Percentiles rank a stretch among this genome's conserved stretches.
Conservation (phyloP, 1,140 invertebrate species). For the Phocides pigmalion region DNA sequence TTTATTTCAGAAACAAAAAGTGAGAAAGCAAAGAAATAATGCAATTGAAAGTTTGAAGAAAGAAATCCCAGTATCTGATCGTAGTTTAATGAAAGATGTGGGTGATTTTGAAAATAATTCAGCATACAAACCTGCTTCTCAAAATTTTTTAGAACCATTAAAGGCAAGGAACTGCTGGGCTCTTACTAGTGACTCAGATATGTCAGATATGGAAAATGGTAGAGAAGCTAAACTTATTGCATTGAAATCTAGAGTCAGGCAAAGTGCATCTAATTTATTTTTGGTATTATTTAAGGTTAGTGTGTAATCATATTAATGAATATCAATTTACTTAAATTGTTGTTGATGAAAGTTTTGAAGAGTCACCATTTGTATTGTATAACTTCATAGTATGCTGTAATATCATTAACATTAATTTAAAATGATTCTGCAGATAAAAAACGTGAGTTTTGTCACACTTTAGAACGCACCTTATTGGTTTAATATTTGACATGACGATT, state of each 20-base stretch:
- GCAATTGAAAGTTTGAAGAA: conserved; percentile 76
- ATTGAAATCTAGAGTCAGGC: conserved; percentile 72
- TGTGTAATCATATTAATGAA: too few relatives aligned
- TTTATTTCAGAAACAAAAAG: conserved; percentile 73
- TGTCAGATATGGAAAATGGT: conserved; percentile 76
- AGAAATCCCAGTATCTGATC: conserved; percentile 74
- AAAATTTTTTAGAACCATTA: conserved; percentile 63
- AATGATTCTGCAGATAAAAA: too few relatives aligned
- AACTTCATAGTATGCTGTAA: too few relatives aligned
- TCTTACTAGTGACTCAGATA: conserved; percentile 79
- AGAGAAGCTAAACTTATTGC: conserved; percentile 72
- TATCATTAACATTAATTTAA: too few relatives aligned
- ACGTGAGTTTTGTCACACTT: too few relatives aligned
- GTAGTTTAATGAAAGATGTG: conserved; percentile 69
- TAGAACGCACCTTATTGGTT: too few relatives aligned
- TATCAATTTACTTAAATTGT: too few relatives aligned
- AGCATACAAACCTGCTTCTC: conserved; percentile 66
- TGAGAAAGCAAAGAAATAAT: conserved; percentile 73
- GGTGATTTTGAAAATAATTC: conserved; percentile 69
- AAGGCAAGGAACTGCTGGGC: conserved; percentile 54
- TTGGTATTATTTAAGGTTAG: conserved; percentile 76
- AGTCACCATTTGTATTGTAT: too few relatives aligned
- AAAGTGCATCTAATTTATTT: conserved; percentile 77
- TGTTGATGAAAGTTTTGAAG: too few relatives aligned
- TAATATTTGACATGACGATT: too few relatives aligned